Evolutionary conservation across 2,797 vertebrate genomes (phyloP).

Genomic region (Falco peregrinus): DNA sequence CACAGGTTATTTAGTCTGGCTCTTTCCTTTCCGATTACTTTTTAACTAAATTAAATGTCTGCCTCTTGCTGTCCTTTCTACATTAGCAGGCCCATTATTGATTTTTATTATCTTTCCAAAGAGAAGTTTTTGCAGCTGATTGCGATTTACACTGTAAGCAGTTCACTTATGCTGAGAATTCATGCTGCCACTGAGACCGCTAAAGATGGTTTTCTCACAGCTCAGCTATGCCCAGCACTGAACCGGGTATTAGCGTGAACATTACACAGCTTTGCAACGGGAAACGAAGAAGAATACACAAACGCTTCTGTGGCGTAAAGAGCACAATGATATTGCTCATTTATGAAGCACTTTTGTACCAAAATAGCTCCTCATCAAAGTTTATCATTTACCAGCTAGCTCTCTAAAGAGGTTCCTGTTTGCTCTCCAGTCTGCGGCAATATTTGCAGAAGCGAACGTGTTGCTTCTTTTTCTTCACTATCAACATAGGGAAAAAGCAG

Average conservation of each 20-base stretch:
- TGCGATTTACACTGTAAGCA: slow-evolving; percentile 21
- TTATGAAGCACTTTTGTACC: not conserved
- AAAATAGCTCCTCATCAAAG: not conserved
- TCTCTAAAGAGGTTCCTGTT: not conserved
- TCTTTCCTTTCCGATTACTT: slow-evolving; percentile 57
- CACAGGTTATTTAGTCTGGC: slow-evolving; percentile 54
- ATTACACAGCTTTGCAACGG: not conserved
- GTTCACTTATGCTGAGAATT: slow-evolving; percentile 9
- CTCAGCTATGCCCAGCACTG: not conserved
- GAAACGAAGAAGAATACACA: not conserved
- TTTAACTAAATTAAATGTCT: slow-evolving; percentile 56
- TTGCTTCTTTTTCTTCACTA: not conserved
- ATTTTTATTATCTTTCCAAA: slow-evolving; percentile 65
- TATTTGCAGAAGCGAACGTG: not conserved
- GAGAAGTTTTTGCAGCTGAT: slow-evolving; percentile 39
- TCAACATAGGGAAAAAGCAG: not conserved
- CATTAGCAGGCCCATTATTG: slow-evolving; percentile 60
- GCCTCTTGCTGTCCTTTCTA: slow-evolving; percentile 58
- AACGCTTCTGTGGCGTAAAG: not conserved
- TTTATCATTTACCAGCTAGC: not conserved
- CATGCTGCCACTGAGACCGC: slow-evolving; percentile 17
- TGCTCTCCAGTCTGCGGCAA: not conserved
- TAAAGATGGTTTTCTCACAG: not conserved
- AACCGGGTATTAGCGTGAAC: not conserved
- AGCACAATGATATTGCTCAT: not conserved